Percentiles rank a stretch among this genome's conserved stretches.
phyloP scores from a whole-genome alignment of 2,888 invertebrate genomes.

The Lacanobia oleracea region DNA sequence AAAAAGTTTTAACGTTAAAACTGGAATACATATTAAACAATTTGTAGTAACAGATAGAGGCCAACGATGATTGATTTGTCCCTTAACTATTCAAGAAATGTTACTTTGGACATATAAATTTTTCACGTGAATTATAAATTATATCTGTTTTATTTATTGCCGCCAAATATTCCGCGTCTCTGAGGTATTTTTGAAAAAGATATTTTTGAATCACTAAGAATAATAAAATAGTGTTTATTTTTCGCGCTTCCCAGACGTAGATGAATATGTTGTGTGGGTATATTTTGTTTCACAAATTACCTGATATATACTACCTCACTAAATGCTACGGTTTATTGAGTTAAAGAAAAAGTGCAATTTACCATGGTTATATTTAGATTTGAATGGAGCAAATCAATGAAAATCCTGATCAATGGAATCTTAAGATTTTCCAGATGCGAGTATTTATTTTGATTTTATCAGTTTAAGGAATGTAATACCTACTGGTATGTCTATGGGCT shows the following conservation, averaged over 20 bases:
- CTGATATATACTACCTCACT: not conserved
- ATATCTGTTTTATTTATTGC: conserved; percentile 34
- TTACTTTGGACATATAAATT: not conserved
- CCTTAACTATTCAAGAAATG: conserved; percentile 5
- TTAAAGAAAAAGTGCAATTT: not conserved
- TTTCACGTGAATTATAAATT: conserved; percentile 34
- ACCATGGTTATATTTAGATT: not conserved
- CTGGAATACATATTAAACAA: conserved; percentile 24
- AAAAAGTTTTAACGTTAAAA: not conserved
- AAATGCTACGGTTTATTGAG: not conserved
- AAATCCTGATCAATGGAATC: not conserved
- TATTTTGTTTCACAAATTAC: conserved; percentile 1
- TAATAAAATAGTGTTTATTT: conserved; percentile 25
- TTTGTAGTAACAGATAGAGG: not conserved
- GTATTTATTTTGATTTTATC: not conserved
- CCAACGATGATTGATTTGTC: conserved; percentile 16
- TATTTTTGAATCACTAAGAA: not conserved
- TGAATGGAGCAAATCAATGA: not conserved
- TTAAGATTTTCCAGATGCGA: not conserved
- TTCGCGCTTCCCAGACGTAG: not conserved
- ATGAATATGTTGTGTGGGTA: conserved; percentile 11
- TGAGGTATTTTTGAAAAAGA: conserved; percentile 8
- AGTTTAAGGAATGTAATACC: too few species aligned
- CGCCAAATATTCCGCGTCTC: not conserved
- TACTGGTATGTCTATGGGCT: too few species aligned